Conservation (phyloP, 1,140 invertebrate genomes). For the Drosophila albomicans region DNA sequence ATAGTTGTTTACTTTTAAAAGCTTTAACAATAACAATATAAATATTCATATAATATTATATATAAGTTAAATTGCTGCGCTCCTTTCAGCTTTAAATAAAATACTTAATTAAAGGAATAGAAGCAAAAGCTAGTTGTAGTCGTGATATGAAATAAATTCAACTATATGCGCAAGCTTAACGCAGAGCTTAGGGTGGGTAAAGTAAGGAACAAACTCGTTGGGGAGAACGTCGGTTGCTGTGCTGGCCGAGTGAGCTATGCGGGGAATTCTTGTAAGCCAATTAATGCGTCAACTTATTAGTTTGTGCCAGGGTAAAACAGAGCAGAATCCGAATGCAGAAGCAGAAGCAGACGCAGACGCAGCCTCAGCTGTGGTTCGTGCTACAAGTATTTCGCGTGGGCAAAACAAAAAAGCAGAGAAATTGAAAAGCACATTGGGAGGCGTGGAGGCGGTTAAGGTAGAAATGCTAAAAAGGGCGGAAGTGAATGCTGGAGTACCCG, state of each 20-base stretch:
- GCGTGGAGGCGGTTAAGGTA: slow-evolving; percentile 21
- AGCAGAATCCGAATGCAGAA: no score
- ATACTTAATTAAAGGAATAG: no score
- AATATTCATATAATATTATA: no score
- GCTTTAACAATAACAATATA: no score
- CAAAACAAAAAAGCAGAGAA: slow-evolving; percentile 2
- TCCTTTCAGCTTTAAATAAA: no score
- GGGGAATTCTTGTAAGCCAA: slow-evolving; percentile 75
- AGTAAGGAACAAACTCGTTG: neutral
- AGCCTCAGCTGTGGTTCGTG: slow-evolving; percentile 45
- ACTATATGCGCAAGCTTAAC: neutral
- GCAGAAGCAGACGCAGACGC: neutral
- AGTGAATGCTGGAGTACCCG: neutral
- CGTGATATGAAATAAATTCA: neutral
- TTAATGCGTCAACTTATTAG: slow-evolving; percentile 81
- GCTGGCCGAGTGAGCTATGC: slow-evolving; percentile 45
- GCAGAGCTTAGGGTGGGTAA: neutral
- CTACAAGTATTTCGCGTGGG: slow-evolving; percentile 60
- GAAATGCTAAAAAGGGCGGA: neutral
- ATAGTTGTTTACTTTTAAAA: no score
- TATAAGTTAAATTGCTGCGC: no score
- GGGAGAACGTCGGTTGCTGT: slow-evolving; percentile 7
- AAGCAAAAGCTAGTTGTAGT: neutral
- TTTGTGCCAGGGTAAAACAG: slow-evolving; percentile 34
- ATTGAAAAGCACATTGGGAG: slow-evolving; percentile 20